Evolutionary conservation across 2,888 invertebrate species (phyloP).

Genomic region (Dryadula phaetusa): DNA sequence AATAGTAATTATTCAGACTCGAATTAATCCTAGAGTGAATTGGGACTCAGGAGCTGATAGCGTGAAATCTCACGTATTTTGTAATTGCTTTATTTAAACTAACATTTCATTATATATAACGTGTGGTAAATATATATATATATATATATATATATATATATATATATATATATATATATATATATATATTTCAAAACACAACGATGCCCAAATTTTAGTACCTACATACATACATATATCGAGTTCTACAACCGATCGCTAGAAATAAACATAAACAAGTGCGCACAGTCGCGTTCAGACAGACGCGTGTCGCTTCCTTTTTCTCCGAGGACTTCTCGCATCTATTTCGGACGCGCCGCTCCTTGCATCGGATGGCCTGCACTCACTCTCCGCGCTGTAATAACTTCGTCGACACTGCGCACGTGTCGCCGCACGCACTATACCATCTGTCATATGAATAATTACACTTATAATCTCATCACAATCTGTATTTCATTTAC

Average conservation of each 20-base stretch:
- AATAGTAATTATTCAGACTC: constrained; percentile 29
- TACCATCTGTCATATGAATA: constrained; percentile 18
- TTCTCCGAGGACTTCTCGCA: constrained; percentile 28
- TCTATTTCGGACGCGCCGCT: constrained; percentile 28
- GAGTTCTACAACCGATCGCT: constrained; percentile 9
- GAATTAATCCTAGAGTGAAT: constrained; percentile 24
- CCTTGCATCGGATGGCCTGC: neutral
- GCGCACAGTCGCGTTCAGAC: constrained; percentile 4
- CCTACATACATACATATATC: neutral
- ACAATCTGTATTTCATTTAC: constrained; percentile 21
- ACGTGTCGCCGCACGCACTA: neutral
- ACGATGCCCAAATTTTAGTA: neutral
- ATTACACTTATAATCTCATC: constrained; percentile 16
- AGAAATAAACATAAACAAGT: constrained; percentile 19
- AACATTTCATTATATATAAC: too few relatives aligned
- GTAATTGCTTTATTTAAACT: neutral
- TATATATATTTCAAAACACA: too few relatives aligned
- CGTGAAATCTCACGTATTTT: neutral
- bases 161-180: too few relatives aligned
- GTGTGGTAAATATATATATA: too few relatives aligned
- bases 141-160: too few relatives aligned
- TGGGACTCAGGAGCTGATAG: constrained; percentile 12
- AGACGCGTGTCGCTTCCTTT: constrained; percentile 28
- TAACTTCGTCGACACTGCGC: constrained; percentile 26
- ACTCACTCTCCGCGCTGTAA: constrained; percentile 22